Percentiles rank a stretch among this genome's conserved stretches.
Conservation (phyloP, 2,888 invertebrate species). For the Volucella bombylans region DNA sequence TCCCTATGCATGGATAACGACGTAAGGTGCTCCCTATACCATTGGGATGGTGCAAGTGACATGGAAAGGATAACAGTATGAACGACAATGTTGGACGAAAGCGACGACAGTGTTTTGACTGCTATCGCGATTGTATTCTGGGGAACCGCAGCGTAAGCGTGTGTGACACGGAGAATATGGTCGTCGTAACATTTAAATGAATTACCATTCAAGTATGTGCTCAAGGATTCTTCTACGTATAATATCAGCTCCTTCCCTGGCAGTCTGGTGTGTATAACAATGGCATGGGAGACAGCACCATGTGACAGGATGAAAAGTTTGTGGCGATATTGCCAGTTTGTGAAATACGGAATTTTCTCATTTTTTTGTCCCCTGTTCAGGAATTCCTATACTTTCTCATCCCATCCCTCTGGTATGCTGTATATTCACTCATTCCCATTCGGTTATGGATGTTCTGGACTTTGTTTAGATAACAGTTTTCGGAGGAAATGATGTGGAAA, state of each 20-base stretch:
- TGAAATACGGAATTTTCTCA: conserved; percentile 50
- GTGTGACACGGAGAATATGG: conserved; percentile 58
- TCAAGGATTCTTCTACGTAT: conserved; percentile 33
- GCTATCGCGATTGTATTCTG: conserved; percentile 43
- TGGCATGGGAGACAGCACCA: background rate
- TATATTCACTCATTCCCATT: background rate
- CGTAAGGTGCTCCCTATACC: too few relatives aligned
- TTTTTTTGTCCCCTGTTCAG: conserved; percentile 19
- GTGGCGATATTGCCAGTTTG: conserved; percentile 65
- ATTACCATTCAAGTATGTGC: conserved; percentile 66
- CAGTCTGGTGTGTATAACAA: background rate
- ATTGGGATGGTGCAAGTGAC: conserved; percentile 17
- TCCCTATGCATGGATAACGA: too few relatives aligned
- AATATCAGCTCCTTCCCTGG: conserved; percentile 21
- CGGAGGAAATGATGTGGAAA: conserved; percentile 63
- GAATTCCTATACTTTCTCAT: background rate
- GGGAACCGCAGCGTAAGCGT: conserved; percentile 59
- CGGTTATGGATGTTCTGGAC: conserved; percentile 64
- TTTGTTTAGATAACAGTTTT: conserved; percentile 62
- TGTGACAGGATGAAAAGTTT: conserved; percentile 64
- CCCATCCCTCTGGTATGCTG: conserved; percentile 1
- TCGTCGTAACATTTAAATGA: conserved; percentile 73
- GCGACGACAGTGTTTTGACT: conserved; percentile 57
- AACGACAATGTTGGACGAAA: conserved; percentile 27
- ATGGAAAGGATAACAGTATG: conserved; percentile 41